These are phyloP conservation scores for Cheirogaleus medius DNA, from an alignment of 2,113 vertebrate species.

Conservation along the genomic window DNA sequence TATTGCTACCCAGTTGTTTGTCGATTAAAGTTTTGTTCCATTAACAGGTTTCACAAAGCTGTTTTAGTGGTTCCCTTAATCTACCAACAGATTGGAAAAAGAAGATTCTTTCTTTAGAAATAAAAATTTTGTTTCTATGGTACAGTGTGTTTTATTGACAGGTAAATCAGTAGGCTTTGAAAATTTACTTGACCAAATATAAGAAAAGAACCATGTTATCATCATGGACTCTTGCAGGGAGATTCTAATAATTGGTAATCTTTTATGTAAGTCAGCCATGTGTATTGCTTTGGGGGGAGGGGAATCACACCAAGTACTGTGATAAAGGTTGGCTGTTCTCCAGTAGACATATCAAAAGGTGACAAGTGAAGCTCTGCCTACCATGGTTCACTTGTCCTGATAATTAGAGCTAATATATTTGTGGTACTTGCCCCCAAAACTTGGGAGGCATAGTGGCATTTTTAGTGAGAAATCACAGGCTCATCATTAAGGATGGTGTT, in stretches of 20 bases:
- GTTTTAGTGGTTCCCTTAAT: conserved; percentile 35
- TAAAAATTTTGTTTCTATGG: background rate
- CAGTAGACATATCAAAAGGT: background rate
- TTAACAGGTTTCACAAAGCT: conserved; percentile 5
- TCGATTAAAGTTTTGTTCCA: background rate
- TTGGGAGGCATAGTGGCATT: background rate
- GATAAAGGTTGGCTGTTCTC: background rate
- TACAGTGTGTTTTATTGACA: conserved; percentile 8
- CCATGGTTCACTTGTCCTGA: background rate
- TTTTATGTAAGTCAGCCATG: background rate
- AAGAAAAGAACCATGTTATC: background rate
- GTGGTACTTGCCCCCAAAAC: background rate
- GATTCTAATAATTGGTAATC: background rate
- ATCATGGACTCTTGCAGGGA: background rate
- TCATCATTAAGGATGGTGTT: conserved; percentile 14
- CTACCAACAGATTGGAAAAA: conserved; percentile 5
- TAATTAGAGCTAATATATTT: background rate
- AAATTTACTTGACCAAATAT: conserved; percentile 33
- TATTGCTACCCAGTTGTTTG: conserved; percentile 18
- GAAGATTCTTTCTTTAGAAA: background rate
- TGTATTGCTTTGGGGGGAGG: conserved; percentile 19
- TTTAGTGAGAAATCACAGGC: conserved; percentile 9
- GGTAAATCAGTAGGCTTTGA: conserved; percentile 13
- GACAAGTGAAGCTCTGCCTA: background rate
- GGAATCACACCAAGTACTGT: background rate